These are phyloP conservation scores for Pocillopora grandis DNA, from an alignment of 92 coral and sea anemone genomes.

Conservation along the genomic window DNA sequence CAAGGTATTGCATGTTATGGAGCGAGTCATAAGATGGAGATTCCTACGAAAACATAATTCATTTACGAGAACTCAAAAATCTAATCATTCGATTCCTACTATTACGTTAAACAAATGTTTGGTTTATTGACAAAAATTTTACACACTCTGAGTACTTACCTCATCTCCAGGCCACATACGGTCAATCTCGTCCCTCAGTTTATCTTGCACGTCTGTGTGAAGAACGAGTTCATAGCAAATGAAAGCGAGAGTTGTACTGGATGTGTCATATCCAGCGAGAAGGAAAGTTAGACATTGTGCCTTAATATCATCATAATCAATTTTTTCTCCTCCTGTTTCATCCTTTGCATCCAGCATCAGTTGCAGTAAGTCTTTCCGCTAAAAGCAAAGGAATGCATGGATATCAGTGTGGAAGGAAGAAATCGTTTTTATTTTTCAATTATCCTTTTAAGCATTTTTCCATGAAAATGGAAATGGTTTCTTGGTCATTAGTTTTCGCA, in stretches of 20 bases:
- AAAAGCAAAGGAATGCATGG: neutral
- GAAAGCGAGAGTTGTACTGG: slow-evolving; percentile 36
- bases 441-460: no score
- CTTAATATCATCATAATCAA: slow-evolving; percentile 37
- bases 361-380: slow-evolving; percentile 41
- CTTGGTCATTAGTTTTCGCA: no score
- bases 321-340: slow-evolving; percentile 44
- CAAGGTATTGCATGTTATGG: slow-evolving; percentile 39
- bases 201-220: slow-evolving; percentile 43
- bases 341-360: slow-evolving; percentile 47
- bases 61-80: neutral
- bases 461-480: no score
- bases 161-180: slow-evolving; percentile 42
- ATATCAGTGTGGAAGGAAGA: no score
- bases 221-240: slow-evolving; percentile 23
- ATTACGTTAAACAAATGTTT: no score
- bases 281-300: slow-evolving; percentile 43
- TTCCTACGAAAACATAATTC: neutral
- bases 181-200: slow-evolving; percentile 52
- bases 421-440: no score
- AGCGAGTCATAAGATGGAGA: slow-evolving; percentile 33
- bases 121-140: neutral
- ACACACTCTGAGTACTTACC: neutral
- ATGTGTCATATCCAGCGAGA: slow-evolving; percentile 55
- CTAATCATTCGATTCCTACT: no score